A percentile compares a stretch with the other conserved stretches of the same genome.
Evolutionary conservation across 2,888 invertebrate genomes (phyloP).

Genomic region (Bombylius discolor): DNA sequence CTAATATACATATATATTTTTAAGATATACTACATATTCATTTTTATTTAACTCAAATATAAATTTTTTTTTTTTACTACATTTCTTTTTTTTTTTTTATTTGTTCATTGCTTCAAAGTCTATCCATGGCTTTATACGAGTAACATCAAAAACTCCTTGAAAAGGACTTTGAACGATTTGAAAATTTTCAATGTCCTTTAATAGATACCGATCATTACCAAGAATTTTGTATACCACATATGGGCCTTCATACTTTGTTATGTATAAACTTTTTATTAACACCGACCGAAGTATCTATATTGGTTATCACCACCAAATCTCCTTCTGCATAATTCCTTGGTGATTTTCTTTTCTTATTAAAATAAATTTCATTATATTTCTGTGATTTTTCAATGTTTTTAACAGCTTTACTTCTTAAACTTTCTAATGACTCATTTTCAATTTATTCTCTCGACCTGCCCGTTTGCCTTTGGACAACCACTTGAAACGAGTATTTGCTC

Average conservation of each 20-base stretch:
- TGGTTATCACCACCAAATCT: conserved; percentile 13
- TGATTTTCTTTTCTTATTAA: conserved; percentile 18
- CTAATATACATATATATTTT: too few relatives aligned
- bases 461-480: conserved; percentile 16
- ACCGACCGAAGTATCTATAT: conserved; percentile 4
- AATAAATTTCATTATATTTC: conserved; percentile 14
- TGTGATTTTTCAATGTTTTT: conserved; percentile 15
- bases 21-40: too few relatives aligned
- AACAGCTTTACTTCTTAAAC: background rate
- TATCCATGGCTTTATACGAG: too few relatives aligned
- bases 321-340: conserved; percentile 11
- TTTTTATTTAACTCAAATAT: too few relatives aligned
- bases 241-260: background rate
- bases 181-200: conserved; percentile 1
- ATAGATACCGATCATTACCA: conserved; percentile 1
- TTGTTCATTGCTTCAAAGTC: too few relatives aligned
- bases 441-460: conserved; percentile 17
- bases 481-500: conserved; percentile 13
- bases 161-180: too few relatives aligned
- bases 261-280: conserved; percentile 2
- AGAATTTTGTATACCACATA: background rate
- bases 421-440: background rate
- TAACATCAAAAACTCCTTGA: too few relatives aligned
- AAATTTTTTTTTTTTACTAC: too few relatives aligned
- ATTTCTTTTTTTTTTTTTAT: too few relatives aligned